Percentiles rank a stretch among this genome's conserved stretches.
Conservation (phyloP, 1,140 invertebrate genomes). For the Watersipora subatra region DNA sequence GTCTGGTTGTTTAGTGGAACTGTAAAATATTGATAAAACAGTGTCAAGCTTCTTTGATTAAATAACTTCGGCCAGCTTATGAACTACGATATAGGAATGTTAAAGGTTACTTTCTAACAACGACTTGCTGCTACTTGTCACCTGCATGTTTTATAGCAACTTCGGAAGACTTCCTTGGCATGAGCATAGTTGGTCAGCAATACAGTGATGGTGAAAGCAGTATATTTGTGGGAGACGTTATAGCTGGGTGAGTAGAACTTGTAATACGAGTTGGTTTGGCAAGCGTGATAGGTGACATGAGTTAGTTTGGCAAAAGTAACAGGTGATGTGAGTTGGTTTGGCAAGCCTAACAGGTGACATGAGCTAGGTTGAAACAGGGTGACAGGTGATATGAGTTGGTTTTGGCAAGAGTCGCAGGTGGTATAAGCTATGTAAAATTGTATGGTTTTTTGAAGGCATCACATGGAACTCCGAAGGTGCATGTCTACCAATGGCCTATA, state of each 20-base stretch:
- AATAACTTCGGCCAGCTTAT: not conserved
- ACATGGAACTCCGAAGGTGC: no score
- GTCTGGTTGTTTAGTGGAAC: not conserved
- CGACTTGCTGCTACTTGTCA: no score
- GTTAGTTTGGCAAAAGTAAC: not conserved
- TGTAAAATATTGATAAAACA: not conserved
- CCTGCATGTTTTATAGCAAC: no score
- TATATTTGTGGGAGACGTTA: not conserved
- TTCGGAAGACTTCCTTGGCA: not conserved
- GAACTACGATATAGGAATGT: not conserved
- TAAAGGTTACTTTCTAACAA: not conserved
- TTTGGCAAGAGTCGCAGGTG: not conserved
- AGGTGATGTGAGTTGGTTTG: not conserved
- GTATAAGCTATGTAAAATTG: no score
- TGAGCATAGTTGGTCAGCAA: not conserved
- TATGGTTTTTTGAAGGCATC: no score
- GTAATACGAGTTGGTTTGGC: not conserved
- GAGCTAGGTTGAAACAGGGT: no score
- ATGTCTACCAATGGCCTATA: no score
- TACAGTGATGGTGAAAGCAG: not conserved
- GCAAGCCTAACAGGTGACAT: not conserved
- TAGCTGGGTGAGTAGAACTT: not conserved
- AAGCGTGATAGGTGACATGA: no score
- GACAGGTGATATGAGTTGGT: not conserved
- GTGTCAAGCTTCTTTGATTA: not conserved